phyloP scores from a whole-genome alignment of 2,888 invertebrate species.

The Orthosia gracilis region DNA sequence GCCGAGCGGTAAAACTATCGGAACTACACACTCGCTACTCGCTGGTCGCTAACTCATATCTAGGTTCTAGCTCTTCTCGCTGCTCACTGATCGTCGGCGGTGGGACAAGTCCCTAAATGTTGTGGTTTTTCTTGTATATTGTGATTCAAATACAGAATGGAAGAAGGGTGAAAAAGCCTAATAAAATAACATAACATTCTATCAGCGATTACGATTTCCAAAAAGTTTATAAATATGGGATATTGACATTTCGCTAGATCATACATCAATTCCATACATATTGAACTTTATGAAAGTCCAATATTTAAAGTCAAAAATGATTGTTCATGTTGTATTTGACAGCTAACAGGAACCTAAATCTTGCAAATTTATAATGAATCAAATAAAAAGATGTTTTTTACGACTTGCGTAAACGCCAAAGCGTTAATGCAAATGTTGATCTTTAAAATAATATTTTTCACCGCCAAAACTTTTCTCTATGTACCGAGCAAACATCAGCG shows the following conservation, averaged over 20 bases:
- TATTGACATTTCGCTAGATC: no score
- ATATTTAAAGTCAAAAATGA: background rate
- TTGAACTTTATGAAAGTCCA: no score
- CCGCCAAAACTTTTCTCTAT: slow-evolving; percentile 35
- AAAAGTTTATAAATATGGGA: no score
- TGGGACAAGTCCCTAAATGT: background rate
- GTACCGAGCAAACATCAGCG: slow-evolving; percentile 39
- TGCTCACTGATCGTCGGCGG: no score
- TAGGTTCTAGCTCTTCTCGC: no score
- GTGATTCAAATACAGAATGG: background rate
- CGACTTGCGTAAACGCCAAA: slow-evolving; percentile 21
- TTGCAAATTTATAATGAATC: background rate
- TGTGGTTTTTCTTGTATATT: background rate
- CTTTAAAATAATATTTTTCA: slow-evolving; percentile 51
- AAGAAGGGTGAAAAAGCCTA: no score
- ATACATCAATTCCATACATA: no score
- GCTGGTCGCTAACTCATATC: no score
- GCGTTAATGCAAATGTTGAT: slow-evolving; percentile 48
- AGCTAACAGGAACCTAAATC: background rate
- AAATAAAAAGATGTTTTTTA: background rate
- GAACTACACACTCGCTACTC: no score
- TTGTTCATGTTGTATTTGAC: background rate
- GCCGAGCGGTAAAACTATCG: no score
- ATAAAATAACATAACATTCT: no score
- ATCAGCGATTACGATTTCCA: no score